Conservation (phyloP, 1,140 invertebrate species). For the Micrasema longulum region DNA sequence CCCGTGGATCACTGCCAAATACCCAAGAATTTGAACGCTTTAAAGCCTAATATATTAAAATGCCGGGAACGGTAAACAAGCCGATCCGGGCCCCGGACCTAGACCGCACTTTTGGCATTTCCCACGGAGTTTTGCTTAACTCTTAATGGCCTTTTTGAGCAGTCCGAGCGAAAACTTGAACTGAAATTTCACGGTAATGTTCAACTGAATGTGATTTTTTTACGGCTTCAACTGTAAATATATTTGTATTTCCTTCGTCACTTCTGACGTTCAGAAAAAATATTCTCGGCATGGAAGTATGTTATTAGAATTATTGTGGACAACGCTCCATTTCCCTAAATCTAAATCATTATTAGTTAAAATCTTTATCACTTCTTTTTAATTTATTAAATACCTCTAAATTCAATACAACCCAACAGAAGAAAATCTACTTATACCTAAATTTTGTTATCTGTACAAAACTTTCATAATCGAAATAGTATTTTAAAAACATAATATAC, state of each 20-base stretch:
- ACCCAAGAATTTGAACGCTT: conserved; percentile 47
- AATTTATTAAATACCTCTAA: no score
- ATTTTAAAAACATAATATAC: no score
- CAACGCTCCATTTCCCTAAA: background rate
- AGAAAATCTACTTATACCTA: no score
- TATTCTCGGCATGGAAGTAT: background rate
- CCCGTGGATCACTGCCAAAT: conserved; percentile 54
- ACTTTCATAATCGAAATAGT: no score
- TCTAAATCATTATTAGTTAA: no score
- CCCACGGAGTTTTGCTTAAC: conserved; percentile 35
- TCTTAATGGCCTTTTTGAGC: conserved; percentile 32
- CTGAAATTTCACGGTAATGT: conserved; percentile 34
- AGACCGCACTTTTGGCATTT: conserved; percentile 42
- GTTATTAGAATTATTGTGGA: conserved; percentile 16
- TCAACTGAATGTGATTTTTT: conserved; percentile 18
- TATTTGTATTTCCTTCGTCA: conserved; percentile 26
- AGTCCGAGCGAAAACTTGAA: conserved; percentile 30
- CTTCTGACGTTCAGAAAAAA: conserved; percentile 7
- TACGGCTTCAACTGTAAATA: conserved; percentile 30
- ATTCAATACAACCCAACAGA: no score
- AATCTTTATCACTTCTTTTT: no score
- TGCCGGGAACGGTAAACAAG: conserved; percentile 34
- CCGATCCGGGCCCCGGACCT: conserved; percentile 2
- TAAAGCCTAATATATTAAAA: conserved; percentile 47
- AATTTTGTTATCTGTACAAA: no score